Evolutionary conservation across 2,797 vertebrate species (phyloP).

Genomic region (Etheostoma nigrum): DNA sequence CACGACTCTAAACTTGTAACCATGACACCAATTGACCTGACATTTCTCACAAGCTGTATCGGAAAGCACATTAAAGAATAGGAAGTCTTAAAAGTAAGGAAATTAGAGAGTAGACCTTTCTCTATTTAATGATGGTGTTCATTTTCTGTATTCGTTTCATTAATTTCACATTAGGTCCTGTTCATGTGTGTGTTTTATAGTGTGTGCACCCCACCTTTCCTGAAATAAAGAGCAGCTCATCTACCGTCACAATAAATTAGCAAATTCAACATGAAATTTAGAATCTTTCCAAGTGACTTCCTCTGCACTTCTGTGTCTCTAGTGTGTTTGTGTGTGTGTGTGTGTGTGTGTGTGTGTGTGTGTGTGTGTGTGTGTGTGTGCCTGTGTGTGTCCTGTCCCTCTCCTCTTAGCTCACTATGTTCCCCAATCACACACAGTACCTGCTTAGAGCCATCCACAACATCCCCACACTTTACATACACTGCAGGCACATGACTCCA

Average conservation of each 20-base stretch:
- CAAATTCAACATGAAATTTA: too few relatives aligned
- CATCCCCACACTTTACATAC: too few relatives aligned
- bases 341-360: too few relatives aligned
- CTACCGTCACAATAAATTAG: neutral
- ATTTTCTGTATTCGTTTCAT: constrained; percentile 27
- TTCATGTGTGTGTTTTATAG: neutral
- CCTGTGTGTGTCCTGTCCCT: too few relatives aligned
- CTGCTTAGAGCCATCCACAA: too few relatives aligned
- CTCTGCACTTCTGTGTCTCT: too few relatives aligned
- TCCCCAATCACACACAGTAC: too few relatives aligned
- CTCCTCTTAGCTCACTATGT: too few relatives aligned
- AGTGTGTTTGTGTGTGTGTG: too few relatives aligned
- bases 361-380: too few relatives aligned
- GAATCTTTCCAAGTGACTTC: too few relatives aligned
- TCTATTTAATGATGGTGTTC: constrained; percentile 19
- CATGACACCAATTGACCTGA: constrained; percentile 50
- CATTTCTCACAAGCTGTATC: constrained; percentile 48
- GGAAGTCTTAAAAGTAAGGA: constrained; percentile 26
- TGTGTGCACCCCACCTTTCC: fast-evolving
- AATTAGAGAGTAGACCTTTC: constrained; percentile 48
- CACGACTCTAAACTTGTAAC: constrained; percentile 49
- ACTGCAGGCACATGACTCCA: neutral
- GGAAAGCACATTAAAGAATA: constrained; percentile 34
- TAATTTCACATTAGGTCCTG: neutral
- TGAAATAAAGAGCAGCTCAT: neutral